Conservation (phyloP, 2,888 invertebrate genomes). For the Listrodromus nycthemerus region DNA sequence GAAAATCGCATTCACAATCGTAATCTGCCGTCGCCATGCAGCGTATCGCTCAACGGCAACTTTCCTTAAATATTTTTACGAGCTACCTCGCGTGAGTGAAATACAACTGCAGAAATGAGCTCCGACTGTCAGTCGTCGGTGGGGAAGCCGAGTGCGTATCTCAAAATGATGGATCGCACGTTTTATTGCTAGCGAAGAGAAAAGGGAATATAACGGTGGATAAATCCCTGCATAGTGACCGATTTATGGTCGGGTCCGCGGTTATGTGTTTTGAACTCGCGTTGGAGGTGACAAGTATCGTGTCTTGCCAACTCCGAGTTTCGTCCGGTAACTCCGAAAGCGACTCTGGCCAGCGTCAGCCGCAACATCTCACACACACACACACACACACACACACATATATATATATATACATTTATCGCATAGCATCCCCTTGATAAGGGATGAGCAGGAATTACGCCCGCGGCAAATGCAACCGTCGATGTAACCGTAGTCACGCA, state of each 20-base stretch:
- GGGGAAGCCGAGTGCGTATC: slow-evolving; percentile 21
- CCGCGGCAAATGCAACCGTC: slow-evolving; percentile 36
- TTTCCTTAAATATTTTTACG: slow-evolving; percentile 15
- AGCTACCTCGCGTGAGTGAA: slow-evolving; percentile 36
- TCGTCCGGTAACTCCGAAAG: slow-evolving; percentile 18
- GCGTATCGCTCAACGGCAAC: not conserved
- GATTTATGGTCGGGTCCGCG: slow-evolving; percentile 64
- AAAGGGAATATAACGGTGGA: slow-evolving; percentile 60
- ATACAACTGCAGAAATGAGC: slow-evolving; percentile 52
- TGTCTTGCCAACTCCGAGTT: slow-evolving; percentile 53
- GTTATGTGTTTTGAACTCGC: slow-evolving; percentile 58
- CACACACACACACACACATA: not conserved
- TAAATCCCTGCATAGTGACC: slow-evolving; percentile 65
- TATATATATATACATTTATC: not conserved
- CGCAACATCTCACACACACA: not conserved
- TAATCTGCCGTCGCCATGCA: too few species aligned
- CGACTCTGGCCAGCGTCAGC: not conserved
- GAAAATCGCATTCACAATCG: too few species aligned
- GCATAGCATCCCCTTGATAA: not conserved
- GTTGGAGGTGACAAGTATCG: slow-evolving; percentile 60
- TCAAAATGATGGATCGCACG: slow-evolving; percentile 61
- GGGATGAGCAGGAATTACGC: slow-evolving; percentile 57
- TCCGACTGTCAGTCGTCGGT: slow-evolving; percentile 44
- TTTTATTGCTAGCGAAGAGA: slow-evolving; percentile 63
- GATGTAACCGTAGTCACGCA: slow-evolving; percentile 25